Base-by-base conservation (phyloP, 2,113 vertebrate genomes). In the Gulo gulo region DNA sequence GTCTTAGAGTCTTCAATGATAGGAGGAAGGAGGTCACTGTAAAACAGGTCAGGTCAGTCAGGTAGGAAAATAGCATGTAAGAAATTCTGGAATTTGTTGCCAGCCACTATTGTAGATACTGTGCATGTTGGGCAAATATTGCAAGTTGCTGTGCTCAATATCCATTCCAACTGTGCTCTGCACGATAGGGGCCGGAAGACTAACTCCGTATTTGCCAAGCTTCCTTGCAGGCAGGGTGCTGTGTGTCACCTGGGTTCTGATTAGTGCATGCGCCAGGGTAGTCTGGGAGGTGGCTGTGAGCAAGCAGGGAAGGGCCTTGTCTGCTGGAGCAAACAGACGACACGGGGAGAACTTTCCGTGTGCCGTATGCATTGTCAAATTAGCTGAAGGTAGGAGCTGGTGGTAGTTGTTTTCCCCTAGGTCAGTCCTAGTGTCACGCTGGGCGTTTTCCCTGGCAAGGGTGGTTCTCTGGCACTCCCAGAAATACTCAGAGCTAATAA, bases 281-380 rank as follows among this genome's bases (percentile, higher is more conserved):
- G 36, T 29, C 36, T 39, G 23, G n/a, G 45, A 8, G 9, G 26
- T 10, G 47, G 59, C 20, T 12, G 0, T n/a, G 14, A 57, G 36
- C 0, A 1, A 63, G 4, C 11, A 21, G 24, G n/a, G 4, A 2
- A 8, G 4, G 1, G 7, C 12, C 0, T 45, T 21, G 36, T 39
- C 52, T 36, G 16, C 47, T 31, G 79, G 50, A 82, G 50, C n/a
- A n/a, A 42, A 47, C 79, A 14, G 26, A 63, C 73, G 59, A 2
- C 2, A 3, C 3, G 24, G 24, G 24, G 0, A 16, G 45, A 16
- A 45, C 6, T 39, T 45, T 36, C 24, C 52, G 14, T 7, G 24
- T 3, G 9, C 2, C 7, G 11, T 3, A 7, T 29, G 55, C n/a
- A 8, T 1, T 26, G 29, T 39, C 36, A 65, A 1, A 9, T 45